Evolutionary conservation across 1,140 invertebrate species (phyloP).

Genomic region (Drosophila mayri): DNA sequence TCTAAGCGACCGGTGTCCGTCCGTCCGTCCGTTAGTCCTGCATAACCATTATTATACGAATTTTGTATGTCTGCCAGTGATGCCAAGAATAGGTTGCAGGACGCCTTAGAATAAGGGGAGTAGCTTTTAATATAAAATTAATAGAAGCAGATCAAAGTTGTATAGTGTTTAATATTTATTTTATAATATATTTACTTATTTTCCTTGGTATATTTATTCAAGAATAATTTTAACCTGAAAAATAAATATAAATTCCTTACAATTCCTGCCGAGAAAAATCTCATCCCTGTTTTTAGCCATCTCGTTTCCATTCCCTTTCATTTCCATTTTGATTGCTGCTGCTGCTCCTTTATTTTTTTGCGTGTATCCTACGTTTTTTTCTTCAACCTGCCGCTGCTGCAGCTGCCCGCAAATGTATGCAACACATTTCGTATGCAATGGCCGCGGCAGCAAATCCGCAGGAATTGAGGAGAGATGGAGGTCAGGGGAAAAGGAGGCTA

Average conservation of each 20-base stretch:
- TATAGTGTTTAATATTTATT: not conserved
- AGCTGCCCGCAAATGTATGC: conserved; percentile 75
- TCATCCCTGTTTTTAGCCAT: not conserved
- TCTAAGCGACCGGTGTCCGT: conserved; percentile 38
- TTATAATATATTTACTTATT: not conserved
- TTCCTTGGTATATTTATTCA: no score
- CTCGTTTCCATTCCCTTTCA: conserved; percentile 40
- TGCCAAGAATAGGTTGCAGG: not conserved
- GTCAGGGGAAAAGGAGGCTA: not conserved
- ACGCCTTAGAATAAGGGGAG: not conserved
- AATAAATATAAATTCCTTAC: no score
- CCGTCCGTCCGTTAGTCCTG: conserved; percentile 3
- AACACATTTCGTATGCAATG: conserved; percentile 82
- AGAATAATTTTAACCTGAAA: not conserved
- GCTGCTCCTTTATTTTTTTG: conserved; percentile 19
- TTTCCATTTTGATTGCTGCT: conserved; percentile 76
- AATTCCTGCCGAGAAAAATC: not conserved
- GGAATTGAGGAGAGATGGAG: conserved; percentile 22
- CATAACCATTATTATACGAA: conserved; percentile 54
- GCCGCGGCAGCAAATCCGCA: conserved; percentile 72
- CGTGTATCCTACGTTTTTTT: conserved; percentile 23
- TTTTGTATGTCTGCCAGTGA: conserved; percentile 17
- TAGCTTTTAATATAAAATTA: not conserved
- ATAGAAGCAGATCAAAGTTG: no score
- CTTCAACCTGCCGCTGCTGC: conserved; percentile 7